A percentile compares a stretch with the other conserved stretches of the same genome.
Conservation (phyloP, 2,113 vertebrate genomes). For the Ptyas mucosa region DNA sequence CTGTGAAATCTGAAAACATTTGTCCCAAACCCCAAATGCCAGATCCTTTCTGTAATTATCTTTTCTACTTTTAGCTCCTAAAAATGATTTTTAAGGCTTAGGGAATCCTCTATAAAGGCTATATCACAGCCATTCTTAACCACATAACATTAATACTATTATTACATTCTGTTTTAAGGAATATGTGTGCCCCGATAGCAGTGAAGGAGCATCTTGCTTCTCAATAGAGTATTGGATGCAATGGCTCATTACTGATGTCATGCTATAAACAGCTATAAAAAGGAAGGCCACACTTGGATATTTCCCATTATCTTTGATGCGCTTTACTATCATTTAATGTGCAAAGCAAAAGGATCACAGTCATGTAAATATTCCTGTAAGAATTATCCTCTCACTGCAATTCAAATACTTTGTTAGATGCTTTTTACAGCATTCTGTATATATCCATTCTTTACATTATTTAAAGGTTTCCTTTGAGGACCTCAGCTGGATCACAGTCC, state of each 20-base stretch:
- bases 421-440: not conserved
- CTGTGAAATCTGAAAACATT: conserved; percentile 60
- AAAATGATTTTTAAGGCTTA: conserved; percentile 49
- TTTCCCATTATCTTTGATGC: conserved; percentile 27
- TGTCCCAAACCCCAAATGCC: conserved; percentile 55
- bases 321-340: not conserved
- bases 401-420: not conserved
- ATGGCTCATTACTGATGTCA: conserved; percentile 61
- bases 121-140: conserved; percentile 48
- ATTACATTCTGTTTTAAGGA: conserved; percentile 35
- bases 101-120: conserved; percentile 16
- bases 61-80: conserved; percentile 54
- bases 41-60: conserved; percentile 58
- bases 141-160: conserved; percentile 19
- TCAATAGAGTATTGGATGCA: conserved; percentile 54
- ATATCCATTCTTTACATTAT: not conserved
- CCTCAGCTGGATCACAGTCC: conserved; percentile 33
- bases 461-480: conserved; percentile 32
- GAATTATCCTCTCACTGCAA: not conserved
- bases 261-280: conserved; percentile 54
- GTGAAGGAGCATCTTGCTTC: conserved; percentile 31
- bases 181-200: conserved; percentile 37
- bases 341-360: not conserved
- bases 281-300: conserved; percentile 22
- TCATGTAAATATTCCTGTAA: conserved; percentile 10